Evolutionary conservation across 92 coral and sea anemone species (phyloP).

Genomic region (Palythoa heliodiscus): DNA sequence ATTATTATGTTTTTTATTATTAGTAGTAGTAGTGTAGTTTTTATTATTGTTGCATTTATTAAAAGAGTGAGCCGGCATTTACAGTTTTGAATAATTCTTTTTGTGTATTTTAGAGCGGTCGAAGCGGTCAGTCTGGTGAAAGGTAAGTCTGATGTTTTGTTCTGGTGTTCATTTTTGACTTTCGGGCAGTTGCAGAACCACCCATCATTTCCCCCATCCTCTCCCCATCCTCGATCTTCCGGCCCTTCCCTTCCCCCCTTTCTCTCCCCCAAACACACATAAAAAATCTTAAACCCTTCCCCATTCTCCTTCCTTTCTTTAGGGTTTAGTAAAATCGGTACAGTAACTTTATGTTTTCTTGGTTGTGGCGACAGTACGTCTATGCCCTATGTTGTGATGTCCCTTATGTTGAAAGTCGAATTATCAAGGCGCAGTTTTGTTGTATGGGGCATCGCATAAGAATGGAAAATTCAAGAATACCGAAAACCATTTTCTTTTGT

Average conservation of each 20-base stretch:
- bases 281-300: too few species aligned
- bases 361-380: not conserved
- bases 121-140: constrained; percentile 30
- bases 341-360: not conserved
- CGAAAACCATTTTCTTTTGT: too few species aligned
- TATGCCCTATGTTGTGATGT: too few species aligned
- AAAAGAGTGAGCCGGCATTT: not conserved
- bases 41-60: not conserved
- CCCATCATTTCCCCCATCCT: not conserved
- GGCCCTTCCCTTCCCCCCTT: not conserved
- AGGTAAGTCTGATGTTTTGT: constrained; percentile 13
- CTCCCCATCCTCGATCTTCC: not conserved
- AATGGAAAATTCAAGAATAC: too few species aligned
- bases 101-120: constrained; percentile 32
- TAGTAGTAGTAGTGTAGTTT: too few species aligned
- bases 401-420: too few species aligned
- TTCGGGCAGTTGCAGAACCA: not conserved
- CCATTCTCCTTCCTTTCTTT: too few species aligned
- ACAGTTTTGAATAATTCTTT: not conserved
- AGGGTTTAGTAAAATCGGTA: too few species aligned
- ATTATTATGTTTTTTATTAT: too few species aligned
- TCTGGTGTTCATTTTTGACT: not conserved
- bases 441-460: too few species aligned
- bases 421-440: too few species aligned
- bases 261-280: not conserved